A percentile compares a stretch with the other conserved stretches of the same genome.
phyloP scores from a whole-genome alignment of 37 sponge, comb jelly and placozoan species.

The Agelas oroides region DNA sequence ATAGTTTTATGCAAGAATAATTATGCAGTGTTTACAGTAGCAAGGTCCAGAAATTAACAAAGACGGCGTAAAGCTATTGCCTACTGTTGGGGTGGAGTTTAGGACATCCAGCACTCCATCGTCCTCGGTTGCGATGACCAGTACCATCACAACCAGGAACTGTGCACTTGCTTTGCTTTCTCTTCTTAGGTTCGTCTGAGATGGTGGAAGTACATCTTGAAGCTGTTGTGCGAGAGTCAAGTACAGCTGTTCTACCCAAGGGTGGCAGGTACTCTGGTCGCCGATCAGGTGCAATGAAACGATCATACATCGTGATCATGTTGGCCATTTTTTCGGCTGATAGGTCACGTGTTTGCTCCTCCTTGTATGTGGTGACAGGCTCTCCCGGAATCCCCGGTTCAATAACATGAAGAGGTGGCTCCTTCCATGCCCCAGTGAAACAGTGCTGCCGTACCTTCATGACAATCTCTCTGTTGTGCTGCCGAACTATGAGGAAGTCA shows the following conservation, averaged over 20 bases:
- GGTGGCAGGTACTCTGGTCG: too few relatives aligned
- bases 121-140: too few relatives aligned
- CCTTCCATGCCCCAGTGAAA: neutral
- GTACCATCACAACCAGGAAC: neutral
- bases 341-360: neutral
- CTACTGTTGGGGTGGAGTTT: too few relatives aligned
- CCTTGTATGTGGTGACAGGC: neutral
- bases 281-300: neutral
- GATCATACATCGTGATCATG: neutral
- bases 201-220: too few relatives aligned
- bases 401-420: too few relatives aligned
- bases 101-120: too few relatives aligned
- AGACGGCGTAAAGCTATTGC: too few relatives aligned
- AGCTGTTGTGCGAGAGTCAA: neutral
- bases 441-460: conserved; percentile 15
- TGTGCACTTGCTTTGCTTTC: neutral
- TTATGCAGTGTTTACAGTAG: too few relatives aligned
- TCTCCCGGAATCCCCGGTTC: too few relatives aligned
- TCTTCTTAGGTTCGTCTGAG: neutral
- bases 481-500: conserved; percentile 12
- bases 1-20: too few relatives aligned
- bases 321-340: neutral
- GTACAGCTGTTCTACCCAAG: neutral
- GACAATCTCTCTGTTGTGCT: neutral
- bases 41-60: too few relatives aligned